Base-by-base conservation (phyloP, 1,140 invertebrate genomes). In the Patella vulgata region DNA sequence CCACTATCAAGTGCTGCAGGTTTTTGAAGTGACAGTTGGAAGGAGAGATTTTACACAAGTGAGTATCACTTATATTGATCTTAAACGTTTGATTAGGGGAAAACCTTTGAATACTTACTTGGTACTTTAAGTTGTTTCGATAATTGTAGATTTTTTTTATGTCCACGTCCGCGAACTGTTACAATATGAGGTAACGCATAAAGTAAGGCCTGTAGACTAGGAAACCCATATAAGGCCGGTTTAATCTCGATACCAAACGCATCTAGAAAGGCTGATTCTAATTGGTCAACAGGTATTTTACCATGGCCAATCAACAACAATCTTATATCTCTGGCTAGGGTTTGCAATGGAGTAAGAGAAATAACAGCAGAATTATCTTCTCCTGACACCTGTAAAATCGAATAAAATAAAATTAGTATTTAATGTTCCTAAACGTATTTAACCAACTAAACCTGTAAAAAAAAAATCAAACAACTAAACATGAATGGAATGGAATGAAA, bases 111-210 rank as follows among this genome's bases (percentile, higher is more conserved):
- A 36, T 19, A 59, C 46, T 14, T 44, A n/a, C n/a, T 14, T 56
- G 50, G 60, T 79, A 79, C 76, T 63, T 65, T 39, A 21, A 68
- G 61, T 39, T 80, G 66, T 19, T 56, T 40, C 39, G 72, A 73
- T 8, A 84, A 63, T 12, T 67, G 56, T 14, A 84, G 59, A 19
- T 65, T 69, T 51, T 70, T 75, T 28, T 75, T 73, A 3, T 66
- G 57, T 17, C 74, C 72, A 58, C 75, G 77, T 1, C 85, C 85
- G 25, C 75, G 71, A 1, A 87, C 57, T 9, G 62, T 60, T 11
- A 89, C 86, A 17, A 89, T 87, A 65, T 89, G 88, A 27, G 87
- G 83, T 21, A 90, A 79, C 11, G 87, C 84, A 70, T 87, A 85
- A 4, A 91, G 81, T 23, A 91, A 71, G 27, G 82, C 66, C n/a